A percentile compares a stretch with the other conserved stretches of the same genome.
Evolutionary conservation across 2,113 vertebrate genomes (phyloP).

Genomic region (Toxotes jaculatrix): DNA sequence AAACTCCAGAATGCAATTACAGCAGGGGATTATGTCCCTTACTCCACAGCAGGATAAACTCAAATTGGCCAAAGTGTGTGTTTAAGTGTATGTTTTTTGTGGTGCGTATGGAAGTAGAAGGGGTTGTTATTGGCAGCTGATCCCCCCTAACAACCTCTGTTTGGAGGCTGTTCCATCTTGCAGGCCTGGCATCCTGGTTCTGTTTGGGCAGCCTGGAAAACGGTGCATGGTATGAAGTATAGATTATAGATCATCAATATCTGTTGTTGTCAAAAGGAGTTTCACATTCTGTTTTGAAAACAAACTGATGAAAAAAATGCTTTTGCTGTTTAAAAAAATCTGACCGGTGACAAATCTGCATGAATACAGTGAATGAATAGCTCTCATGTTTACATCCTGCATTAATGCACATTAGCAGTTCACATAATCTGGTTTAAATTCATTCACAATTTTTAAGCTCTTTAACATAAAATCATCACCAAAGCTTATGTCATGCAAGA

Average conservation of each 20-base stretch:
- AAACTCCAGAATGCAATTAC: slow-evolving; percentile 73
- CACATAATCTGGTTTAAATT: no score
- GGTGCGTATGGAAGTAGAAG: slow-evolving; percentile 53
- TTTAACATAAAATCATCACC: no score
- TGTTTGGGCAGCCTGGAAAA: slow-evolving; percentile 17
- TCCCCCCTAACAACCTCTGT: slow-evolving; percentile 35
- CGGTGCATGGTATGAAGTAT: not conserved
- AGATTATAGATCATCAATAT: not conserved
- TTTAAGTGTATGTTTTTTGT: slow-evolving; percentile 63
- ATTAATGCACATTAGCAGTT: no score
- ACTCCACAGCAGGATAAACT: slow-evolving; percentile 57
- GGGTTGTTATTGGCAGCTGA: slow-evolving; percentile 63
- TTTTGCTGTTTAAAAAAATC: no score
- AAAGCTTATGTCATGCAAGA: no score
- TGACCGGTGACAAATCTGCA: no score
- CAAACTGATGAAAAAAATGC: no score
- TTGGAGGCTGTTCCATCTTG: slow-evolving; percentile 39
- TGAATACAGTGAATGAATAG: no score
- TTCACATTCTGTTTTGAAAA: not conserved
- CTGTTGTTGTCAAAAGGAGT: slow-evolving; percentile 4
- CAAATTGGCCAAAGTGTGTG: slow-evolving; percentile 74
- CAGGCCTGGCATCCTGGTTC: slow-evolving; percentile 11
- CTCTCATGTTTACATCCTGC: no score
- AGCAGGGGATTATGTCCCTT: slow-evolving; percentile 68
- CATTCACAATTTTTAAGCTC: no score